These are phyloP conservation scores for Hypomecis punctinalis DNA, from an alignment of 2,888 invertebrate species.

Conservation along the genomic window DNA sequence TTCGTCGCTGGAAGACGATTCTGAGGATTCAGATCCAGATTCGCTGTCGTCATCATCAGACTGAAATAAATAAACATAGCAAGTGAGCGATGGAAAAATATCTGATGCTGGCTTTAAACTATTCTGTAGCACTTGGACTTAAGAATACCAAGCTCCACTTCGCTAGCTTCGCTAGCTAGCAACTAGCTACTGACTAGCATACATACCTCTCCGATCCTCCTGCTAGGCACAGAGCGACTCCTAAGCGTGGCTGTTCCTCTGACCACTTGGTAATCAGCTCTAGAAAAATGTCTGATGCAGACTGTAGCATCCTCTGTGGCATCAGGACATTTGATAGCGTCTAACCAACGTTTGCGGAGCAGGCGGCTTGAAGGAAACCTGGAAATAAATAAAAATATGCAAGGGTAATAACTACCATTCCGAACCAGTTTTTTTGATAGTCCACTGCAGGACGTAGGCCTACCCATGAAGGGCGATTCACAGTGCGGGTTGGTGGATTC, in stretches of 20 bases:
- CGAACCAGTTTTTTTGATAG: too few relatives aligned
- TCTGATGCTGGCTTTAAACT: too few relatives aligned
- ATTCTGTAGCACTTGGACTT: too few relatives aligned
- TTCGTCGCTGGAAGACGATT: not conserved
- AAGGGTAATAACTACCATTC: too few relatives aligned
- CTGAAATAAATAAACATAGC: constrained; percentile 1
- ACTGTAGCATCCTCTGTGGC: constrained; percentile 55
- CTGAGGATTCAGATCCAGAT: not conserved
- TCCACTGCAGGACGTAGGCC: too few relatives aligned
- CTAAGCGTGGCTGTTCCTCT: constrained; percentile 65
- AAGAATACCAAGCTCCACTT: too few relatives aligned
- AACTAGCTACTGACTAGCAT: too few relatives aligned
- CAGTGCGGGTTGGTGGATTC: too few relatives aligned
- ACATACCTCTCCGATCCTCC: too few relatives aligned
- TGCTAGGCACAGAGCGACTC: constrained; percentile 4
- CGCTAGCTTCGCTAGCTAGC: too few relatives aligned
- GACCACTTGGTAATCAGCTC: constrained; percentile 57
- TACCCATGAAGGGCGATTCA: too few relatives aligned
- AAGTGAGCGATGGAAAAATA: not conserved
- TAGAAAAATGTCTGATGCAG: constrained; percentile 66
- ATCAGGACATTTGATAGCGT: constrained; percentile 51
- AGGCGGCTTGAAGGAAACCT: constrained; percentile 68
- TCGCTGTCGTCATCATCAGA: constrained; percentile 6
- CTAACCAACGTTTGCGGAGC: constrained; percentile 63
- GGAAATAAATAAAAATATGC: constrained; percentile 21